Percentiles rank a stretch among this genome's conserved stretches.
Conservation (phyloP, 2,888 invertebrate genomes). For the Sphaerophoria rueppellii region DNA sequence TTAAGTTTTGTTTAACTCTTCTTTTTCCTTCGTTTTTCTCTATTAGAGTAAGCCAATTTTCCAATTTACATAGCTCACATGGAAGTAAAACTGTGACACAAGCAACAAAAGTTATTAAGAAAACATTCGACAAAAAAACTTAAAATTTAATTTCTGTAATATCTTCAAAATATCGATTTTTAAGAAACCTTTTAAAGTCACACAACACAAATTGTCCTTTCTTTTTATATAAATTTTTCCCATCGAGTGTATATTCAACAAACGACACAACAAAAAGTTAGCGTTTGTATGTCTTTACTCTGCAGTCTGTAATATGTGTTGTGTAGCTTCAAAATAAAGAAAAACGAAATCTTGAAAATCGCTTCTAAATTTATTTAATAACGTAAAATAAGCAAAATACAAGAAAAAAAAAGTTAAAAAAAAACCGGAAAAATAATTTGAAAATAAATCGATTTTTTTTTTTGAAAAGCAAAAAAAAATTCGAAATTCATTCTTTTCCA, state of each 20-base stretch:
- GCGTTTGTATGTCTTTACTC: slow-evolving; percentile 29
- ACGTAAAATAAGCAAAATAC: slow-evolving; percentile 40
- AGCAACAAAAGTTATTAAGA: too few species aligned
- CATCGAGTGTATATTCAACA: not conserved
- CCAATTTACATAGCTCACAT: too few species aligned
- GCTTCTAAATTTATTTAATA: slow-evolving; percentile 70
- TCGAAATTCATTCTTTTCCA: slow-evolving; percentile 50
- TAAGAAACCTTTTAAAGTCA: not conserved
- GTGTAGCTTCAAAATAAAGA: slow-evolving; percentile 55
- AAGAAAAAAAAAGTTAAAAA: slow-evolving; percentile 27
- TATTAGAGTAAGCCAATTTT: too few species aligned
- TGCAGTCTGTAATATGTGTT: slow-evolving; percentile 44
- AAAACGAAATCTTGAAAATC: slow-evolving; percentile 65
- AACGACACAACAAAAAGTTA: not conserved
- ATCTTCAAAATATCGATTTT: not conserved
- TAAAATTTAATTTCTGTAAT: not conserved
- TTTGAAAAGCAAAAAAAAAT: slow-evolving; percentile 14
- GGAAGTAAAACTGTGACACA: too few species aligned
- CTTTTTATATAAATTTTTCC: not conserved
- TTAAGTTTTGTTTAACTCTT: too few species aligned
- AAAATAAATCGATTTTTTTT: slow-evolving; percentile 71
- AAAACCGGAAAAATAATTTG: slow-evolving; percentile 69
- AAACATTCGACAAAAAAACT: not conserved
- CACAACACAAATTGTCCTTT: not conserved
- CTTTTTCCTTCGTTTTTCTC: too few species aligned